Evolutionary conservation across 2,113 vertebrate genomes (phyloP), one percentile per base, ranked within the genome.

Genomic region (Microtus pennsylvanicus): DNA sequence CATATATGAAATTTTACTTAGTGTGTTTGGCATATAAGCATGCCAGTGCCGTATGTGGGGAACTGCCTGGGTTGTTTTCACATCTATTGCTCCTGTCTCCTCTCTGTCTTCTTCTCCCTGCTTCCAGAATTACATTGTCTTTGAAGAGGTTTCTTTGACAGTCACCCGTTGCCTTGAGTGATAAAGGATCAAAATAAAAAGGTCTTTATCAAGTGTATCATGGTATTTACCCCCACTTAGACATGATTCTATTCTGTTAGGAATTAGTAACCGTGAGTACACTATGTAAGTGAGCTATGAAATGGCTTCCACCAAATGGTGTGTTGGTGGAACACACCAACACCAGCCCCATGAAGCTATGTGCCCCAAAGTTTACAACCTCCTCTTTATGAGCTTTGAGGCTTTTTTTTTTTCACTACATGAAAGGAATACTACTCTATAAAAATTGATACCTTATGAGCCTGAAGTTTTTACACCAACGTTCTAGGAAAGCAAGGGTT

Each of bases 341-440:
- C 76, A 72, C 74, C 96, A 94, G 94, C 58, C 81, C 90, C 76
- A 2, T 52, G 90, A 95, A 98, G 96, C 74, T 93, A 30, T 47
- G 82, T 89, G 91, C 61, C 95, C 93, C 45, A 87, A 97, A 97
- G 91, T 98, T 98, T 97, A 94, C 83, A 96, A 1, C 89, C 19
- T 89, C 22, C 0, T 8, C 96, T 98, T 98, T 97, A 96, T 65
- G 96, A 97, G 94, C 95, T 75, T 96, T 72, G 58, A 94, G 96
- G 97, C 86, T 96, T 55, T 55, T 98, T 55, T 98, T 98, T 96
- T 98, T 87, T 87, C 67, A 72, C 38, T 86, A 93, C 83, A 85
- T 89, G 83, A 97, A 97, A 97, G 89, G 96, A 94, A 96, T 70
- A 75, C 93, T 98, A 90, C 89, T 9, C 89, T 96, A 24, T 97